Evolutionary conservation across 2,888 invertebrate genomes (phyloP).

Genomic region (Drosophila rubida): DNA sequence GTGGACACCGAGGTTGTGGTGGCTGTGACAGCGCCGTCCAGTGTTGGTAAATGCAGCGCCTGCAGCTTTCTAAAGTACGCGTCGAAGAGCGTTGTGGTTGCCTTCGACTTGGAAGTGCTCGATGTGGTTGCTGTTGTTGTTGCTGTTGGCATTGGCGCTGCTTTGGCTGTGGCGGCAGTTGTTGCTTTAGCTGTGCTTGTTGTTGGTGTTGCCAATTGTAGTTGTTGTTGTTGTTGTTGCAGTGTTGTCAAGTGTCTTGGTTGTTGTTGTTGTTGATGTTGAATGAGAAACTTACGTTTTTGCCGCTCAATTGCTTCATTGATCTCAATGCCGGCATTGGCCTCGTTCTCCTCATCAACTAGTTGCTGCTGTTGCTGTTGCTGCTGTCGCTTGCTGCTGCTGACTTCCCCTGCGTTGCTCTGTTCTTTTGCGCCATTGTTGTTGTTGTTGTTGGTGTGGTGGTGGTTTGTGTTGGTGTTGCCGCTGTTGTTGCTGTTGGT

Average conservation of each 20-base stretch:
- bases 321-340: slow-evolving; percentile 77
- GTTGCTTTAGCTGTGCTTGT: slow-evolving; percentile 45
- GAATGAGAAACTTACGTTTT: slow-evolving; percentile 81
- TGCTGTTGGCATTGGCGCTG: slow-evolving; percentile 25
- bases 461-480: slow-evolving; percentile 58
- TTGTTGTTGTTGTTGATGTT: slow-evolving; percentile 62
- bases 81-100: slow-evolving; percentile 80
- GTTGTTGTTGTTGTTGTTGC: slow-evolving; percentile 57
- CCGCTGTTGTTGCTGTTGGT: slow-evolving; percentile 66
- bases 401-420: slow-evolving; percentile 55
- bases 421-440: slow-evolving; percentile 53
- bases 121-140: slow-evolving; percentile 46
- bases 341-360: slow-evolving; percentile 78
- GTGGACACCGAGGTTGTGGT: slow-evolving; percentile 62
- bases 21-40: slow-evolving; percentile 64
- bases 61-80: slow-evolving; percentile 83
- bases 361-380: slow-evolving; percentile 53
- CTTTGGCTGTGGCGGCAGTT: slow-evolving; percentile 17
- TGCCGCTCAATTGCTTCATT: slow-evolving; percentile 83
- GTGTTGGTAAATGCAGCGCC: slow-evolving; percentile 73
- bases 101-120: slow-evolving; percentile 45
- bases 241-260: slow-evolving; percentile 58
- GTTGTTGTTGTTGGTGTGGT: slow-evolving; percentile 59
- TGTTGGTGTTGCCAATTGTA: slow-evolving; percentile 56
- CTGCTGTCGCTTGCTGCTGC: slow-evolving; percentile 51